Evolutionary conservation across 2,888 invertebrate species (phyloP).

Genomic region (Thecocarcelia acutangulata): DNA sequence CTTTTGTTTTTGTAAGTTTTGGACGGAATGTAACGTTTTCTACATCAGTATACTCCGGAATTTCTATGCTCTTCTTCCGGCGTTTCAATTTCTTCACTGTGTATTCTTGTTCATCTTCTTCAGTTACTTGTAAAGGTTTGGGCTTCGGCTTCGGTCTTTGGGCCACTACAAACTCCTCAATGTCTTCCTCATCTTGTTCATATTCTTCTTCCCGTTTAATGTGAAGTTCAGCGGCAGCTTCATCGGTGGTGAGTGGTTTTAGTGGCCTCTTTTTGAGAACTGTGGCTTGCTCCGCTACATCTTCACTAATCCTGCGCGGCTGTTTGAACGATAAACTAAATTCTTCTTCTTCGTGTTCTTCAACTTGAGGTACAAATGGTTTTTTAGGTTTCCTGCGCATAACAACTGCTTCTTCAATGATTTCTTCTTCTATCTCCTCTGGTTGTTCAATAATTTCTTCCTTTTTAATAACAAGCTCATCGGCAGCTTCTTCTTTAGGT

Average conservation of each 20-base stretch:
- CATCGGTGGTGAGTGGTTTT: constrained; percentile 76
- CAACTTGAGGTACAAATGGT: constrained; percentile 74
- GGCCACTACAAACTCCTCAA: constrained; percentile 83
- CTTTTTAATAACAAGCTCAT: constrained; percentile 78
- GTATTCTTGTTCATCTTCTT: constrained; percentile 86
- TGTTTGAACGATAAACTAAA: constrained; percentile 79
- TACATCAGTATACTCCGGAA: constrained; percentile 88
- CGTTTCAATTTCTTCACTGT: constrained; percentile 89
- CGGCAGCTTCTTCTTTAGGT: constrained; percentile 77
- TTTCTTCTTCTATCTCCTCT: constrained; percentile 83
- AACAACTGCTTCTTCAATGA: constrained; percentile 79
- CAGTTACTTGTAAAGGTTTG: constrained; percentile 82
- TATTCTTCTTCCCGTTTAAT: constrained; percentile 79
- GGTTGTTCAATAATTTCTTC: constrained; percentile 80
- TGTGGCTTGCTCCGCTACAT: constrained; percentile 81
- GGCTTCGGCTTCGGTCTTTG: constrained; percentile 83
- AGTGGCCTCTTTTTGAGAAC: constrained; percentile 78
- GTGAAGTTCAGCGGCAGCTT: constrained; percentile 80
- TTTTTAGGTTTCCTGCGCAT: constrained; percentile 76
- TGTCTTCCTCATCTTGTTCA: constrained; percentile 82
- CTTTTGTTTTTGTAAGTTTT: constrained; percentile 88
- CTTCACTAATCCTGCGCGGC: constrained; percentile 81
- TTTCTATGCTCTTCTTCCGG: constrained; percentile 85
- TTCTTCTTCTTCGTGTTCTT: constrained; percentile 79
- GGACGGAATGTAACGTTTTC: constrained; percentile 91